Evolutionary conservation across 2,113 vertebrate species (phyloP), one percentile per base, ranked within the genome.

Genomic region (Empidonax alnorum): DNA sequence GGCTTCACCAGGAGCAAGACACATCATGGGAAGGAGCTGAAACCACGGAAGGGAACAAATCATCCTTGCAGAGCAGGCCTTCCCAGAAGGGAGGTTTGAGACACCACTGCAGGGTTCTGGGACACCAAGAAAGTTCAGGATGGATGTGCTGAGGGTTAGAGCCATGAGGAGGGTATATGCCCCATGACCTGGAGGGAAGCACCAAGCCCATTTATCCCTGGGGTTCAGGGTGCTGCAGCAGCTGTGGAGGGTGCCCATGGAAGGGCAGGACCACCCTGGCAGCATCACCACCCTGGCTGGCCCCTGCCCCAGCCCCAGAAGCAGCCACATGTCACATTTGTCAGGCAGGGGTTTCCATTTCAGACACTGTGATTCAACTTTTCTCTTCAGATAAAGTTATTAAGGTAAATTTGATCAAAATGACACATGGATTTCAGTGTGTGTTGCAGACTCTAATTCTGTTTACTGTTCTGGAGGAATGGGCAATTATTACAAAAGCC

Each of bases 381-480:
- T 97, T 94, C 79, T 96, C 95, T 97, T 94, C 24, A 94, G 97
- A 97, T 97, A 96, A 98, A 98, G 96, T 98, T 98, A 98, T 98
- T 98, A 98, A 98, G 96, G 96, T 96, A 97, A 98, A 98, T 98
- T 97, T 97, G 97, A 98, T 98, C 97, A 97, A 97, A 98, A 97
- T 98, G 97, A 98, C 97, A 98, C 97, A 97, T 97, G 98, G 97
- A 98, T 98, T 98, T 97, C 93, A 95, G 97, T 96, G 95, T 96
- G 96, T 68, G 92, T 96, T 97, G 95, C 96, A 97, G 96, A 97
- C 97, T 97, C 94, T 98, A 98, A 98, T 98, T 98, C 98, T 98
- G 98, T 98, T 98, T 98, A 98, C 98, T 96, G 97, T 98, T 98
- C 98, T 98, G 93, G 85, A 97, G 97, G 97, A 98, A 97, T 96